Conservation (phyloP, 2,797 vertebrate genomes). For the Florisuga fusca region DNA sequence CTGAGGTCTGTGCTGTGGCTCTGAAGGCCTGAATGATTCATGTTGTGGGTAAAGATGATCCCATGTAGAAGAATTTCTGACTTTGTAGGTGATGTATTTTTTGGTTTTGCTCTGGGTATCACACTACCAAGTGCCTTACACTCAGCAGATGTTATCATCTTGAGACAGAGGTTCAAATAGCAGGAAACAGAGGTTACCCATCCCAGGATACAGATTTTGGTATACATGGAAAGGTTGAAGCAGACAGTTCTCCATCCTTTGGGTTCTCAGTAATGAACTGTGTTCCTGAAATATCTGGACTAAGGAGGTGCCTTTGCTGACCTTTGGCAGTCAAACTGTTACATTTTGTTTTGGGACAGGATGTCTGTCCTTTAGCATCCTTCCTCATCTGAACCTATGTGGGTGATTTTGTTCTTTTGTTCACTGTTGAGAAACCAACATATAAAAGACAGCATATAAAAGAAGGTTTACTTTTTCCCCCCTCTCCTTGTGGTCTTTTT, state of each 20-base stretch:
- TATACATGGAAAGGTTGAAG: background rate
- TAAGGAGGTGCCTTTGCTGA: background rate
- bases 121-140: background rate
- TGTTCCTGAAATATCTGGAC: background rate
- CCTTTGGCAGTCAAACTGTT: background rate
- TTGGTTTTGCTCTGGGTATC: background rate
- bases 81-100: background rate
- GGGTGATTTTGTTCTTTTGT: background rate
- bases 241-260: background rate
- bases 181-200: background rate
- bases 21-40: background rate
- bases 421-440: background rate
- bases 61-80: background rate
- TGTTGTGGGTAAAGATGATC: background rate
- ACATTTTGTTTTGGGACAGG: background rate
- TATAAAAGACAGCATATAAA: background rate
- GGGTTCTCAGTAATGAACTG: background rate
- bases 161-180: background rate
- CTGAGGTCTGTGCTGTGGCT: background rate
- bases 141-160: background rate
- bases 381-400: rapidly evolving
- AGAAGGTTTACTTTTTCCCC: background rate
- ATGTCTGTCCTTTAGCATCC: background rate
- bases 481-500: background rate
- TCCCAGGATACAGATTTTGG: background rate